These are phyloP conservation scores for Eremobia ochroleuca DNA, from an alignment of 2,888 invertebrate species.

Conservation along the genomic window DNA sequence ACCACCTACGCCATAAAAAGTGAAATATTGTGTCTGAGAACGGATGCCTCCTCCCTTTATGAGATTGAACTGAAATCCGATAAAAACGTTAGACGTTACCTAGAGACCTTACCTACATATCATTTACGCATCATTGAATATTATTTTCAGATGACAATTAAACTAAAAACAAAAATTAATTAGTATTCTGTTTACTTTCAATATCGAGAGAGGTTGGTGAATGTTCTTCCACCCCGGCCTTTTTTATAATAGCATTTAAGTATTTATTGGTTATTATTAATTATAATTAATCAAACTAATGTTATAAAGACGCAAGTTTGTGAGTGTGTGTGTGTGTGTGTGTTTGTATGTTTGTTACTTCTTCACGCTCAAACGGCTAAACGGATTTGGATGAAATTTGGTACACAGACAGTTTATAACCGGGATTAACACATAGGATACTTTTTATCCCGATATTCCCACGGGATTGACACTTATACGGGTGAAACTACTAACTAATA, in stretches of 20 bases:
- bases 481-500: no score
- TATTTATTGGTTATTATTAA: not conserved
- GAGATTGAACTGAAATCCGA: slow-evolving; percentile 87
- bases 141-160: slow-evolving; percentile 3
- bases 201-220: not conserved
- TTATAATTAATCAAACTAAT: no score
- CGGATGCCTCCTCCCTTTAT: slow-evolving; percentile 85
- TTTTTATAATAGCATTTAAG: not conserved
- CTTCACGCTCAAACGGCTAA: no score
- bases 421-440: no score
- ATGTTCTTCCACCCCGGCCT: not conserved
- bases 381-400: no score
- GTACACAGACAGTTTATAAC: no score
- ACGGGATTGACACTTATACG: no score
- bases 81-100: slow-evolving; percentile 71
- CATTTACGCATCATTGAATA: slow-evolving; percentile 16
- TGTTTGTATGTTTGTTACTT: no score
- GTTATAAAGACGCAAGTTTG: no score
- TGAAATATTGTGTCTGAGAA: slow-evolving; percentile 88
- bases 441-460: no score
- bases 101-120: slow-evolving; percentile 30
- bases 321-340: no score
- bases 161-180: not conserved
- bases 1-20: slow-evolving; percentile 88
- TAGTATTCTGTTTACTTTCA: not conserved